Percentiles rank a stretch among this genome's conserved stretches.
phyloP scores from a whole-genome alignment of 2,113 vertebrate genomes.

The Budorcas taxicolor region DNA sequence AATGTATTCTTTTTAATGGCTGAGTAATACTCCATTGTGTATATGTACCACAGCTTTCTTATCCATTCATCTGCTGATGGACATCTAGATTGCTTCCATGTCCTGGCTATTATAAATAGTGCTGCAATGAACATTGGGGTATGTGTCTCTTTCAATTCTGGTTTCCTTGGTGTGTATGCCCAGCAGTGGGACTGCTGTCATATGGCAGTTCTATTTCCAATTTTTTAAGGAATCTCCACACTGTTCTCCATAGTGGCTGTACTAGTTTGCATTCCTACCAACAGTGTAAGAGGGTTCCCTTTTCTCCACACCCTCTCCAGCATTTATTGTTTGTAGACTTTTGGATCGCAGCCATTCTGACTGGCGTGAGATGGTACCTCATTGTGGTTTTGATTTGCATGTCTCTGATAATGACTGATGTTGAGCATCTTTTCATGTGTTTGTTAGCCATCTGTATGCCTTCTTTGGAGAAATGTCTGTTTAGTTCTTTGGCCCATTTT shows the following conservation, averaged over 20 bases:
- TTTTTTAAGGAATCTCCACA: neutral
- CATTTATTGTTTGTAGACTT: neutral
- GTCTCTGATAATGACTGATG: neutral
- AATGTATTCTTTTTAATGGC: neutral
- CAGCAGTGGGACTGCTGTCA: neutral
- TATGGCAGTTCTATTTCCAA: neutral
- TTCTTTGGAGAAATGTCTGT: neutral
- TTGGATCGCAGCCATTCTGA: neutral
- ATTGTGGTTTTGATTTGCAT: neutral
- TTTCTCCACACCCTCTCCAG: neutral
- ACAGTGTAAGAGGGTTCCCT: neutral
- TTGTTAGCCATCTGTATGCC: neutral
- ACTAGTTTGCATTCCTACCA: neutral
- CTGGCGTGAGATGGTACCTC: neutral
- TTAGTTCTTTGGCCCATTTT: neutral
- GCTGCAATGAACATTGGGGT: neutral
- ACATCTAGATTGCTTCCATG: neutral
- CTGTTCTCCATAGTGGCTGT: neutral
- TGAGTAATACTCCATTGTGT: neutral
- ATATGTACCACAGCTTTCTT: neutral
- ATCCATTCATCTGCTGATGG: neutral
- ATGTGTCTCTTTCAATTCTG: neutral
- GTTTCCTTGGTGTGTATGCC: neutral
- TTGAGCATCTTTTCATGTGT: neutral
- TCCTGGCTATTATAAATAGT: neutral